Percentiles rank a stretch among this genome's conserved stretches.
phyloP scores from a whole-genome alignment of 1,140 invertebrate genomes.

The Ceratosolen solmsi region DNA sequence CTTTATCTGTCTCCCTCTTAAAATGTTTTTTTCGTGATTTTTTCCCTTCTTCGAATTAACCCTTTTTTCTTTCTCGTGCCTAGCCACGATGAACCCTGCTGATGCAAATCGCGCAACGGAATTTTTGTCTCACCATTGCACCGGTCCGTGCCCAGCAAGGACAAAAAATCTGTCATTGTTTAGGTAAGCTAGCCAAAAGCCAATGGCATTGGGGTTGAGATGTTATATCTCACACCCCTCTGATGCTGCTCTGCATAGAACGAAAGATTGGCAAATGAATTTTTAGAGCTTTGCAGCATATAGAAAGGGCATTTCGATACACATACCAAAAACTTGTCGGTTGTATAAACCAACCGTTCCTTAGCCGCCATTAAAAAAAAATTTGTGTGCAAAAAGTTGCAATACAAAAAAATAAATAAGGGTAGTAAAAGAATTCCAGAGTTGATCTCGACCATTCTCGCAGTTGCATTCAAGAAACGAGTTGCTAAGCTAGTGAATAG shows the following conservation, averaged over 20 bases:
- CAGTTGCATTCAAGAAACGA: background rate
- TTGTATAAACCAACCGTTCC: background rate
- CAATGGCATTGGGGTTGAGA: constrained; percentile 31
- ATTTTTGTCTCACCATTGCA: constrained; percentile 42
- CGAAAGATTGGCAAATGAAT: constrained; percentile 42
- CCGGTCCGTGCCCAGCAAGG: constrained; percentile 12
- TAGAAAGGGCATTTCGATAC: background rate
- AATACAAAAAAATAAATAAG: background rate
- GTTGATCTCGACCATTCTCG: background rate
- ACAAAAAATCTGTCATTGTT: constrained; percentile 53
- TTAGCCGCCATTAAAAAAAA: constrained; percentile 15
- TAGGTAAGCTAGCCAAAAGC: constrained; percentile 49
- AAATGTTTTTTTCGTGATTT: constrained; percentile 49
- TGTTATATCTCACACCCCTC: constrained; percentile 40
- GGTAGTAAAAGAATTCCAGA: background rate
- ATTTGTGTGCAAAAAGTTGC: constrained; percentile 8
- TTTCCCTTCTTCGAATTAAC: constrained; percentile 22
- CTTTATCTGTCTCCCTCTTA: background rate
- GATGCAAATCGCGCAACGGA: constrained; percentile 55
- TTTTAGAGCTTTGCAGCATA: background rate
- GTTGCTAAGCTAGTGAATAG: background rate
- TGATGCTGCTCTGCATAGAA: background rate
- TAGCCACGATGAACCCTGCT: constrained; percentile 19
- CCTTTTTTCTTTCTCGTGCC: constrained; percentile 37
- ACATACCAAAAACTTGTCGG: background rate